Evolutionary conservation across 2,797 vertebrate genomes (phyloP), one percentile per base, ranked within the genome.

Genomic region (Rachycentron canadum): DNA sequence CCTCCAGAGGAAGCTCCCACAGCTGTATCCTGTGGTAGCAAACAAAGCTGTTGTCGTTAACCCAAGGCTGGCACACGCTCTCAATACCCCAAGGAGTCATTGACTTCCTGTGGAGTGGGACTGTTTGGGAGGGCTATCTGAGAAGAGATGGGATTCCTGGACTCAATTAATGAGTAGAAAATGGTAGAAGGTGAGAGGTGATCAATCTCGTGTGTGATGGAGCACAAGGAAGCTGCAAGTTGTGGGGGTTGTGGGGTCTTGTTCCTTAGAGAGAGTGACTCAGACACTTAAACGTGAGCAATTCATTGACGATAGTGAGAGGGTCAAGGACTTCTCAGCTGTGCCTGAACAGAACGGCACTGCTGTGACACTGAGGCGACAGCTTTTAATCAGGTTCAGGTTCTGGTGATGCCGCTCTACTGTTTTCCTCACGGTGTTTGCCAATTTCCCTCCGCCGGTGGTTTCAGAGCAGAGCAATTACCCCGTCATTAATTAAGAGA

Each of bases 131-230:
- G 9, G 47, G 61, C 50, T 17, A 34, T 60, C 58, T 47, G n/a
- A 7, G 43, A 74, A 57, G 73, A 86, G 67, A 88, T 75, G 79
- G 68, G 41, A 67, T 68, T 76, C 69, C 70, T 66, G 76, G 16
- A 83, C 78, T 89, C 76, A 66, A 83, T 89, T 82, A 86, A 88
- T 68, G 76, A 76, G 68, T 28, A 75, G 73, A 63, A 88, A 88
- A 86, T 40, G 67, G 76, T 52, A n/a, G 52, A 71, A 69, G 86
- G 84, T 78, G 81, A 87, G 84, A 73, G 78, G 67, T 79, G 81
- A 86, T 88, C 83, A 83, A 89, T 87, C 83, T 75, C 28, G 0
- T 32, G 83, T 66, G 84, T 10, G 16, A 67, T 0, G 7, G 38
- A 73, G 71, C 50, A 40, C 4, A 7, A 49, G 55, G 36, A 19